Percentiles rank a stretch among this genome's conserved stretches.
Conservation (phyloP, 1,140 invertebrate genomes). For the Pseudomyrmex dendroicus region DNA sequence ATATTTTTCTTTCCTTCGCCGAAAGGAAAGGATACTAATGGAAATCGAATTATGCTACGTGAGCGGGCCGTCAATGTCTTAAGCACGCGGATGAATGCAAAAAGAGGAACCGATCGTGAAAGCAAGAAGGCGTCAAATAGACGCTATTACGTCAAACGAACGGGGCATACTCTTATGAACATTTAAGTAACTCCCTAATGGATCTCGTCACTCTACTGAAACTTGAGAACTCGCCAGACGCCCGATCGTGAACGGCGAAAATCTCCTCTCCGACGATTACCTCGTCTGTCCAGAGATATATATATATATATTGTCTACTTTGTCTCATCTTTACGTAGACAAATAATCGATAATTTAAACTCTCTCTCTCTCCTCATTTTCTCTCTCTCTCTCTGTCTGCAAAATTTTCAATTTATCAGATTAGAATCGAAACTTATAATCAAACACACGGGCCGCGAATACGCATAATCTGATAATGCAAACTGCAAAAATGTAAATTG, state of each 20-base stretch:
- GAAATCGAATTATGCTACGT: slow-evolving; percentile 19
- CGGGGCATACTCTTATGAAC: slow-evolving; percentile 70
- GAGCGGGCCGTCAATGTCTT: neutral
- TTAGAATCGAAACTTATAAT: slow-evolving; percentile 7
- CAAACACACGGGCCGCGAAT: neutral
- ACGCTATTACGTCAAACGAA: slow-evolving; percentile 62
- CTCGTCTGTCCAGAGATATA: neutral
- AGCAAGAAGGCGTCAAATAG: slow-evolving; percentile 54
- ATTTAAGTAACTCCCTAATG: slow-evolving; percentile 78
- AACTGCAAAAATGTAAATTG: slow-evolving; percentile 47
- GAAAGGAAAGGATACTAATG: neutral
- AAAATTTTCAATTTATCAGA: slow-evolving; percentile 17
- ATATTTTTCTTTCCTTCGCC: neutral
- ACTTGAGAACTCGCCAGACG: slow-evolving; percentile 72
- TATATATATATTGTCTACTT: slow-evolving; percentile 28
- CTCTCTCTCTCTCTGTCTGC: neutral
- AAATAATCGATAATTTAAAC: slow-evolving; percentile 38
- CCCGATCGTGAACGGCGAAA: slow-evolving; percentile 28
- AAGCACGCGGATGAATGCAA: slow-evolving; percentile 10
- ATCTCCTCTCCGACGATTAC: slow-evolving; percentile 43
- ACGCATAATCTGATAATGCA: slow-evolving; percentile 21
- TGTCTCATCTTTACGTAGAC: slow-evolving; percentile 23
- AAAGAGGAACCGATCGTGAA: slow-evolving; percentile 25
- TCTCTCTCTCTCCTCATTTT: neutral
- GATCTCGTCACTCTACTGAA: slow-evolving; percentile 61